Evolutionary conservation across 2,797 vertebrate genomes (phyloP).

Genomic region (Chelonia mydas): DNA sequence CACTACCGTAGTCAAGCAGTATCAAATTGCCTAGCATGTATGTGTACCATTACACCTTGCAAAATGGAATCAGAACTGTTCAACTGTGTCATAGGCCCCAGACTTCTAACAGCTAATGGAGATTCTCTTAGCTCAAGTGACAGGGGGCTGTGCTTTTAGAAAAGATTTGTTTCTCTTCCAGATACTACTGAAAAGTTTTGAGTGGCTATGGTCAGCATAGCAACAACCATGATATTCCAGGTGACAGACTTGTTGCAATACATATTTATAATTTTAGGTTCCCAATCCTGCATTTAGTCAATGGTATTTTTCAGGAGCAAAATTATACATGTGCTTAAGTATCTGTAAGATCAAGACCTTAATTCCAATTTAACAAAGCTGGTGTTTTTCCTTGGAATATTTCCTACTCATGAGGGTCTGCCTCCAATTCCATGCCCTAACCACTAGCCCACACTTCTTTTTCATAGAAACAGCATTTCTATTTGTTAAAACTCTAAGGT

Average conservation of each 20-base stretch:
- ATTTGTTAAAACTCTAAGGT: neutral
- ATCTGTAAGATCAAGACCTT: slow-evolving; percentile 25
- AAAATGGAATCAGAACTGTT: slow-evolving; percentile 39
- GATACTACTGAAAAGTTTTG: neutral
- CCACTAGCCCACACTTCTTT: neutral
- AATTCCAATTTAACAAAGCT: slow-evolving; percentile 21
- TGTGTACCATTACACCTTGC: slow-evolving; percentile 32
- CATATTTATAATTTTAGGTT: neutral
- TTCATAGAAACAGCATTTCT: fast-evolving
- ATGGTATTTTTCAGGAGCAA: neutral
- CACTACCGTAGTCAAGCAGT: neutral
- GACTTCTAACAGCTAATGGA: slow-evolving; percentile 7
- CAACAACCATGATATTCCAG: neutral
- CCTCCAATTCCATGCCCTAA: neutral
- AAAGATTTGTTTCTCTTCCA: slow-evolving; percentile 18
- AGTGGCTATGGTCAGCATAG: neutral
- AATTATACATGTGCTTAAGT: neutral
- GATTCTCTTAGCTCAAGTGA: slow-evolving; percentile 32
- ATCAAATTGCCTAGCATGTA: slow-evolving; percentile 18
- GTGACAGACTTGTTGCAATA: slow-evolving; percentile 2
- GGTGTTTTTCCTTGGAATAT: slow-evolving; percentile 13
- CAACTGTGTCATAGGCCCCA: slow-evolving; percentile 9
- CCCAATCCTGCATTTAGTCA: neutral
- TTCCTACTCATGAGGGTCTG: neutral
- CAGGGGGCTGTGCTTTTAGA: neutral